Percentiles rank a stretch among this genome's conserved stretches.
phyloP scores from a whole-genome alignment of 2,888 invertebrate species.

The Perizoma flavofasciatum region DNA sequence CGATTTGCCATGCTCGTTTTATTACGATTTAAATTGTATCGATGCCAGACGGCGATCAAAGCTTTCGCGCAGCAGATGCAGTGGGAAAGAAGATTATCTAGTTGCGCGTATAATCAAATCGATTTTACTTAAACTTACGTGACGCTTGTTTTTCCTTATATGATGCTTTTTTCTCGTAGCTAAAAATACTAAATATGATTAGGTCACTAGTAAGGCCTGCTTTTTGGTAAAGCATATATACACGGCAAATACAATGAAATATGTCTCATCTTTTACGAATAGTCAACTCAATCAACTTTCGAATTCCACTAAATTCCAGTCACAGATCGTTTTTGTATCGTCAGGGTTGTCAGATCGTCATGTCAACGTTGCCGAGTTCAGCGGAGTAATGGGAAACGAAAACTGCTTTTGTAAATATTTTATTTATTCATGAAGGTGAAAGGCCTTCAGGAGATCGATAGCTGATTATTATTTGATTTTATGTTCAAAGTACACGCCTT shows the following conservation, averaged over 20 bases:
- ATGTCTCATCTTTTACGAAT: too few species aligned
- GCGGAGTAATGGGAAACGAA: background rate
- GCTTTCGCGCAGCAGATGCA: constrained; percentile 60
- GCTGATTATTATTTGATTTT: constrained; percentile 16
- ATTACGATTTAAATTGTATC: constrained; percentile 80
- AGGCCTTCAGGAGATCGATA: constrained; percentile 1
- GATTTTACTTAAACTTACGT: too few species aligned
- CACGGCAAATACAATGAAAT: too few species aligned
- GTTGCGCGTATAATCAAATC: constrained; percentile 49
- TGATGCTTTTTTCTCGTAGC: too few species aligned
- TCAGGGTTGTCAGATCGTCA: constrained; percentile 9
- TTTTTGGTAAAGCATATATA: too few species aligned
- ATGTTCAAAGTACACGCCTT: too few species aligned
- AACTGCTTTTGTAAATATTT: background rate
- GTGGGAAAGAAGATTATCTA: constrained; percentile 59
- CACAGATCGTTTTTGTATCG: constrained; percentile 10
- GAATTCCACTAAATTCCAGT: constrained; percentile 15
- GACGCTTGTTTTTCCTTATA: too few species aligned
- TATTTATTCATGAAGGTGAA: background rate
- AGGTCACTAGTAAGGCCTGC: too few species aligned
- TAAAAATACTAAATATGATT: too few species aligned
- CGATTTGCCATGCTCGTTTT: constrained; percentile 78
- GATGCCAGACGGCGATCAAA: constrained; percentile 74
- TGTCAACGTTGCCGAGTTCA: background rate
- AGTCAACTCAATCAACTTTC: too few species aligned